Evolutionary conservation across 2,888 invertebrate species (phyloP).

Genomic region (Meiosimyza platycephala): DNA sequence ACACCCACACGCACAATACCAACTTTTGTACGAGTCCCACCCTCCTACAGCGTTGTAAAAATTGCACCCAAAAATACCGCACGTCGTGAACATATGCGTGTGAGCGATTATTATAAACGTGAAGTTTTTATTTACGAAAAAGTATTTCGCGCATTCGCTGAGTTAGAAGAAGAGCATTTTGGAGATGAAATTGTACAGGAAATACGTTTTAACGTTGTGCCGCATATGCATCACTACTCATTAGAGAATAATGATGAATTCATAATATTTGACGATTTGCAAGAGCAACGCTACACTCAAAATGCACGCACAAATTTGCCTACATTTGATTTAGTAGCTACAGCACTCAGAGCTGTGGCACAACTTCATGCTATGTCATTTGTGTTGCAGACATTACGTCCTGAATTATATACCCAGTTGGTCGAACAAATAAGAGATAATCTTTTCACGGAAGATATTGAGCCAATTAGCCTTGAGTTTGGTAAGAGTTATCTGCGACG

Average conservation of each 20-base stretch:
- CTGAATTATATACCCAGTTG: slow-evolving; percentile 46
- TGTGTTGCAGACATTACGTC: slow-evolving; percentile 59
- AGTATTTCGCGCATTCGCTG: slow-evolving; percentile 51
- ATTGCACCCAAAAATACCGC: slow-evolving; percentile 57
- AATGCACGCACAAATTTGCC: slow-evolving; percentile 62
- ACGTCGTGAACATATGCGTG: slow-evolving; percentile 54
- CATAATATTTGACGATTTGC: slow-evolving; percentile 57
- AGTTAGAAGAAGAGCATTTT: slow-evolving; percentile 21
- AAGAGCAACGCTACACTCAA: slow-evolving; percentile 45
- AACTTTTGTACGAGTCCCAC: background rate
- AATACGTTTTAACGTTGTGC: slow-evolving; percentile 45
- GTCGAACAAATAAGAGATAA: slow-evolving; percentile 53
- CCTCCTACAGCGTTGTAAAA: slow-evolving; percentile 51
- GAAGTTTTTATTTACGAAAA: slow-evolving; percentile 58
- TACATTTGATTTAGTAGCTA: slow-evolving; percentile 63
- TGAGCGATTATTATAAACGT: slow-evolving; percentile 55
- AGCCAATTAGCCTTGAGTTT: slow-evolving; percentile 55
- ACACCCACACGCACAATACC: slow-evolving; percentile 22
- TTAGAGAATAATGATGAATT: slow-evolving; percentile 53
- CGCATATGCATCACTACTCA: slow-evolving; percentile 50
- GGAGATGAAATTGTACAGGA: background rate
- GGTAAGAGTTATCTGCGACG: slow-evolving; percentile 54
- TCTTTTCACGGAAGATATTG: slow-evolving; percentile 52
- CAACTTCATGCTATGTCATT: slow-evolving; percentile 69
- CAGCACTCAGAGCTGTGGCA: slow-evolving; percentile 66